phyloP scores from a whole-genome alignment of 1,140 invertebrate species.

The Triops longicaudatus region DNA sequence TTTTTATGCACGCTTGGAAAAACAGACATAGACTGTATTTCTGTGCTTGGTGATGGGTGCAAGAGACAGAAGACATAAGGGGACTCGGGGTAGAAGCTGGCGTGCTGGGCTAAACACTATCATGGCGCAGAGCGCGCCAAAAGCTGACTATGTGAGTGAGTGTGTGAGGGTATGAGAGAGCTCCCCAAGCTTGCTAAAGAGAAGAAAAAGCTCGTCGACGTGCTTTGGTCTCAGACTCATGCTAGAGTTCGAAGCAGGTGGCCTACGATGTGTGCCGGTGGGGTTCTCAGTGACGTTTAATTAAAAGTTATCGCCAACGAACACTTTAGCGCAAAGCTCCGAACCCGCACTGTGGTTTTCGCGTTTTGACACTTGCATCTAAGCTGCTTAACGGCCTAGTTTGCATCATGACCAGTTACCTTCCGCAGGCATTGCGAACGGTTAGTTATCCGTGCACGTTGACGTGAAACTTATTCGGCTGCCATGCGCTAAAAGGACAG shows the following conservation, averaged over 20 bases:
- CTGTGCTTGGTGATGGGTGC: not conserved
- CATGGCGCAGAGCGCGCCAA: conserved; percentile 5
- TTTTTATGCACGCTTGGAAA: not conserved
- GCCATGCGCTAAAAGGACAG: not conserved
- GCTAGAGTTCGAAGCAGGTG: conserved; percentile 7
- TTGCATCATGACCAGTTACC: no score
- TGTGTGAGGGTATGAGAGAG: no score
- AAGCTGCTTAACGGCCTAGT: no score
- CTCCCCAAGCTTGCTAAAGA: not conserved
- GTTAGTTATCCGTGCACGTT: not conserved
- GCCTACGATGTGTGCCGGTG: not conserved
- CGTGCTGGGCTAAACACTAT: conserved; percentile 7
- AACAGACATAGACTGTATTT: not conserved
- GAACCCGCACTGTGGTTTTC: no score
- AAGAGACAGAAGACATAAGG: not conserved
- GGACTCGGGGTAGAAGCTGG: not conserved
- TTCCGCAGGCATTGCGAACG: no score
- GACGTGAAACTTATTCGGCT: not conserved
- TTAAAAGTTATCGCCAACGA: not conserved
- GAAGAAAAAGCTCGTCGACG: not conserved
- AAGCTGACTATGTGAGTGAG: not conserved
- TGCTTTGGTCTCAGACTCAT: conserved; percentile 12
- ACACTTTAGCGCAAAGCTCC: no score
- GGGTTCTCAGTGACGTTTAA: not conserved
- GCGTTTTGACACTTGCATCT: no score